Evolutionary conservation across 1,140 invertebrate genomes (phyloP).

Genomic region (Akabosia matsudoensis): DNA sequence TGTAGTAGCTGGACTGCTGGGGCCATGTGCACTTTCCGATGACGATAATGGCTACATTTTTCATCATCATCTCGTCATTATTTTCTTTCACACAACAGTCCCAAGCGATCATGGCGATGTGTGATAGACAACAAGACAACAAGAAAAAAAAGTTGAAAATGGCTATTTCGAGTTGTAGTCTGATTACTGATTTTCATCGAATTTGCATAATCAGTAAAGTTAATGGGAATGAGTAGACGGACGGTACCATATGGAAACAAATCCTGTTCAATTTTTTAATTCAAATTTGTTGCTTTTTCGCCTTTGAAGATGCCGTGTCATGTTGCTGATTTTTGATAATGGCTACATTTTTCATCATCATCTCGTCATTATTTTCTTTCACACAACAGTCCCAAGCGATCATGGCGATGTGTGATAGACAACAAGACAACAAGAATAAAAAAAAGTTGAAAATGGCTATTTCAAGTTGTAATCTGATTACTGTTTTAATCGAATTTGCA

Average conservation of each 20-base stretch:
- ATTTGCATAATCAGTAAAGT: neutral
- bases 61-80: neutral
- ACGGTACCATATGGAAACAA: no score
- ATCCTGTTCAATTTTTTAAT: no score
- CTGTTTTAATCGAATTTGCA: neutral
- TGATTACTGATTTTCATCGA: neutral
- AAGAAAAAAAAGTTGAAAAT: neutral
- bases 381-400: neutral
- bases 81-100: neutral
- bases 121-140: conserved; percentile 1
- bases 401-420: neutral
- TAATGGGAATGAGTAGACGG: neutral
- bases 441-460: conserved; percentile 3
- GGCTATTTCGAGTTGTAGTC: neutral
- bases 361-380: neutral
- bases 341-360: neutral
- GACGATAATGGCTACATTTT: neutral
- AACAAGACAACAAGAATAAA: neutral
- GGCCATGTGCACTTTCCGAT: no score
- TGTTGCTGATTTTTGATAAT: no score
- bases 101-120: neutral
- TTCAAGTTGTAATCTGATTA: neutral
- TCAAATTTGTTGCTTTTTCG: no score
- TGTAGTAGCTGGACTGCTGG: no score
- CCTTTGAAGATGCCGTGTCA: neutral